Percentiles rank a stretch among this genome's conserved stretches.
Evolutionary conservation across 2,888 invertebrate species (phyloP).

Genomic region (Oscheius sp.): DNA sequence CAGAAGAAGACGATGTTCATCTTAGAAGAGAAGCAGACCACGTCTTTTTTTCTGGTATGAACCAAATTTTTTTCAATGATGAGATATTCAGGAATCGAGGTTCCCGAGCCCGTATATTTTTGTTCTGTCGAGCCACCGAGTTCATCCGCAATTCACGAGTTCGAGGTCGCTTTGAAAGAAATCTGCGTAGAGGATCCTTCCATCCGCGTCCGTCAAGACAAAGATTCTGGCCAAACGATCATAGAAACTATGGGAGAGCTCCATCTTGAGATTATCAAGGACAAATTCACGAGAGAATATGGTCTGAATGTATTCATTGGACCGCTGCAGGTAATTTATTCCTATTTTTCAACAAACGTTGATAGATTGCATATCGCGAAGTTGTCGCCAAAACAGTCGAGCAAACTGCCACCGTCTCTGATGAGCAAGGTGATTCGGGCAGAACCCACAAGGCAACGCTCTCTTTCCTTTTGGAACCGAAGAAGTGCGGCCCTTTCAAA

Average conservation of each 20-base stretch:
- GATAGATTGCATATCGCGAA: slow-evolving; percentile 67
- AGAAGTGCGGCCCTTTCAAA: slow-evolving; percentile 76
- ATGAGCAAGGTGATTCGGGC: slow-evolving; percentile 78
- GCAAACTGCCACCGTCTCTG: slow-evolving; percentile 77
- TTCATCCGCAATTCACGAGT: slow-evolving; percentile 46
- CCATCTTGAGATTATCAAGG: slow-evolving; percentile 84
- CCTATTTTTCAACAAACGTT: slow-evolving; percentile 6
- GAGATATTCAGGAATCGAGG: slow-evolving; percentile 78
- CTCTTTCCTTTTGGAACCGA: slow-evolving; percentile 80
- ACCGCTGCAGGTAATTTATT: slow-evolving; percentile 83
- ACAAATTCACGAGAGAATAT: slow-evolving; percentile 84
- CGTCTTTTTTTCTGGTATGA: slow-evolving; percentile 40
- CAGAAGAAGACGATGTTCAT: background rate
- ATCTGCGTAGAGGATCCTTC: slow-evolving; percentile 64
- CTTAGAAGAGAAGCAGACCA: slow-evolving; percentile 10
- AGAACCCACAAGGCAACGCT: slow-evolving; percentile 78
- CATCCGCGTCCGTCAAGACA: slow-evolving; percentile 74
- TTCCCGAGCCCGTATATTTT: slow-evolving; percentile 95
- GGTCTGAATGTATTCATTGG: slow-evolving; percentile 91
- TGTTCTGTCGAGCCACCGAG: slow-evolving; percentile 93
- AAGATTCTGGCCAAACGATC: slow-evolving; percentile 75
- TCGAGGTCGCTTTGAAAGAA: slow-evolving; percentile 66
- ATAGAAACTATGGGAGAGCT: slow-evolving; percentile 89
- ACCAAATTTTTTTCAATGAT: no score
- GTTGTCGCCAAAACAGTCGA: slow-evolving; percentile 45